These are phyloP conservation scores for Oligia strigilis DNA, from an alignment of 2,888 invertebrate genomes.

Conservation along the genomic window DNA sequence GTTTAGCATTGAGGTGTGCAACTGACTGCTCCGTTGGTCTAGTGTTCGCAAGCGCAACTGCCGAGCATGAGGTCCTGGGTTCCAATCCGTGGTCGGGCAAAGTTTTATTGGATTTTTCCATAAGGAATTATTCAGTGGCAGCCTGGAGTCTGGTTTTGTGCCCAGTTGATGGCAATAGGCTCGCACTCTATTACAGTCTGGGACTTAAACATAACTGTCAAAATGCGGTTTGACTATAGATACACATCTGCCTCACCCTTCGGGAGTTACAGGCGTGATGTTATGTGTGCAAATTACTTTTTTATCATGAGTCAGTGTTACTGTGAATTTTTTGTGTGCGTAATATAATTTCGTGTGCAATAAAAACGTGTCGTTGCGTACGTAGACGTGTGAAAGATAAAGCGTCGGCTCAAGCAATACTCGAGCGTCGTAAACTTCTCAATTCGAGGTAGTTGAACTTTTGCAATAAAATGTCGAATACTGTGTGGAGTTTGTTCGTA, in stretches of 20 bases:
- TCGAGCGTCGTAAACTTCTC: conserved; percentile 63
- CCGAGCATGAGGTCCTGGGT: background rate
- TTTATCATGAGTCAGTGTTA: conserved; percentile 22
- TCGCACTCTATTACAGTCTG: background rate
- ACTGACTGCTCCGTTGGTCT: background rate
- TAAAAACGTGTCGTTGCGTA: conserved; percentile 61
- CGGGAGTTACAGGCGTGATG: background rate
- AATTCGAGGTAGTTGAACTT: conserved; percentile 62
- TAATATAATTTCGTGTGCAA: conserved; percentile 48
- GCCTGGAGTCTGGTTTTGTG: background rate
- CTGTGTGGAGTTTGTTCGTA: conserved; percentile 33
- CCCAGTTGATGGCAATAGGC: background rate
- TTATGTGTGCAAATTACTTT: conserved; percentile 20
- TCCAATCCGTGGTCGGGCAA: background rate
- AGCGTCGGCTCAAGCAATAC: conserved; percentile 41
- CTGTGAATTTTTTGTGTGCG: conserved; percentile 40
- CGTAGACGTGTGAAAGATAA: conserved; percentile 64
- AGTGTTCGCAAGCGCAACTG: background rate
- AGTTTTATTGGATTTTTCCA: background rate
- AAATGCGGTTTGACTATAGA: background rate
- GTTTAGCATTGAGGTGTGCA: conserved; percentile 31
- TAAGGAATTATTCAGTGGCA: background rate
- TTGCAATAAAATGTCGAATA: conserved; percentile 62
- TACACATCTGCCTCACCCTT: background rate
- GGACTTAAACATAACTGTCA: background rate